Conservation (phyloP, 1,140 invertebrate species). For the Bradysia coprophila region DNA sequence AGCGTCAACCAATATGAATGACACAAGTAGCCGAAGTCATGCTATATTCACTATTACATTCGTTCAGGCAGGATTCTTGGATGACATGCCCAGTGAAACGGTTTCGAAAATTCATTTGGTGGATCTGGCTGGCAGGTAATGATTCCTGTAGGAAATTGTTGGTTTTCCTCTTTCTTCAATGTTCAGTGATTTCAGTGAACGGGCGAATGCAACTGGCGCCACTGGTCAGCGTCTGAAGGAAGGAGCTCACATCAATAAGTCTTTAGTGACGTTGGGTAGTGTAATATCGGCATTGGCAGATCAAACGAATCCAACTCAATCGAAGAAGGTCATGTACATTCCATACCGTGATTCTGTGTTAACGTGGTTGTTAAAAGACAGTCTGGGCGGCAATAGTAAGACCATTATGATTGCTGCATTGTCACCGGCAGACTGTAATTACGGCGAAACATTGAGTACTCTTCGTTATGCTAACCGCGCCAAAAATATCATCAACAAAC, state of each 20-base stretch:
- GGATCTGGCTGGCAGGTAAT: constrained; percentile 69
- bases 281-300: constrained; percentile 87
- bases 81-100: constrained; percentile 71
- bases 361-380: constrained; percentile 82
- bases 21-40: constrained; percentile 80
- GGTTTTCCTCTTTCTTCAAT: neutral
- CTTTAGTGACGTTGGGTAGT: constrained; percentile 74
- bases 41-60: constrained; percentile 91
- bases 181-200: constrained; percentile 59
- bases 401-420: constrained; percentile 80
- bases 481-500: constrained; percentile 90
- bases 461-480: constrained; percentile 61
- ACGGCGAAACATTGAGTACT: constrained; percentile 59
- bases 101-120: constrained; percentile 79
- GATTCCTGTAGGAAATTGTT: neutral
- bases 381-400: constrained; percentile 82
- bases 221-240: constrained; percentile 74
- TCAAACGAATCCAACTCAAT: constrained; percentile 23
- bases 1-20: constrained; percentile 72
- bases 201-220: constrained; percentile 70
- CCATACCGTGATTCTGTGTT: constrained; percentile 81
- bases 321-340: constrained; percentile 51
- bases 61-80: constrained; percentile 63
- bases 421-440: constrained; percentile 64
- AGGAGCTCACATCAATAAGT: constrained; percentile 86